Base-by-base conservation (phyloP, 2,888 invertebrate species). In the Polyploca ridens region DNA sequence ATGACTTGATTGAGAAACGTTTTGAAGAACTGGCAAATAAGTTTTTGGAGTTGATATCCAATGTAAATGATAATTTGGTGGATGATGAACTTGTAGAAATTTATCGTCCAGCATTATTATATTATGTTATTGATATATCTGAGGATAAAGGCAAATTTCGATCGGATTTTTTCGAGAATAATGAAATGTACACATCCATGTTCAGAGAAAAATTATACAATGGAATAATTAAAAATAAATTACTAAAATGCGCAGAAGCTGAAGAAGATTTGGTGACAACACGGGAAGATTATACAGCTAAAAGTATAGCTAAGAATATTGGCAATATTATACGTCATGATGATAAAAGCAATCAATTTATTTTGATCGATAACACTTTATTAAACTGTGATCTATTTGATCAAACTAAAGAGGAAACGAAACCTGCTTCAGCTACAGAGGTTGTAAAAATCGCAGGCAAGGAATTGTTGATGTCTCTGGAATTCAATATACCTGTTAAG, bases 91-190 rank as follows among this genome's bases (percentile, higher is more conserved):
- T 83, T 35, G 73, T 85, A 19, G 74, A 77, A 69, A 70, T 72
- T 33, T 84, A 82, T 62, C 85, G 84, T 60, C 79, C 81, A 27
- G 77, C 82, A 14, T 64, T 85, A 62, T 75, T 74, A 10, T 71
- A 71, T 63, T 63, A 79, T 62, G 83, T 85, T 6, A 66, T 85
- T 14, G 58, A 73, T 38, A 63, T 75, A 33, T 60, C 64, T 19
- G 62, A 59, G 54, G 58, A 65, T n/a, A 58, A 65, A 5, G 78
- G 75, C 8, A 73, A 64, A 66, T 83, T 85, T 68, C 74, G 73
- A 5, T 60, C 68, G 3, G 73, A 73, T 0, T 84, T 85, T 69
- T 83, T 84, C 62, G 64, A 69, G 13, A 76, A 69, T 13, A 66
- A 73, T 8, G 74, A 81, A 8, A 57, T 66, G 10, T 67, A 72